Evolutionary conservation across 2,113 vertebrate species (phyloP), one percentile per base, ranked within the genome.

Genomic region (Cisticola juncidis): DNA sequence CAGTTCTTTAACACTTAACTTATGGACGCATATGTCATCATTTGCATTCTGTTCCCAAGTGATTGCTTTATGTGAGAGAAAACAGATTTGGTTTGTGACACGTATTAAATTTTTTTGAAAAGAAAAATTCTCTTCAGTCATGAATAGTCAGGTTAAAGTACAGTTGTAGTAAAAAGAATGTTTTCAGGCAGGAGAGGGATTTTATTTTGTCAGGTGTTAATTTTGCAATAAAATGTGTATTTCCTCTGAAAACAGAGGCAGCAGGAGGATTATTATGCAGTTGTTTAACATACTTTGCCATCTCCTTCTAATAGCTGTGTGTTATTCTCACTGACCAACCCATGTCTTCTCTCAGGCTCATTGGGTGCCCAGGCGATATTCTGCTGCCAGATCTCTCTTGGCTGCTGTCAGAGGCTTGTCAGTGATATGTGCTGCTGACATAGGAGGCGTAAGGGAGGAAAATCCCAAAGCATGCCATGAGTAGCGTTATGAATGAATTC

Each of bases 161-260:
- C 13, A 58, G 29, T n/a, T 57, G 40, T n/a, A 69, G 44, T 54
- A 72, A 64, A 22, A 36, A 36, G 38, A 80, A 12, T 0, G 0
- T 80, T 80, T 80, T 86, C 62, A 68, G 53, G n/a, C 68, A 45
- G 65, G 23, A 3, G 2, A 54, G 35, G 33, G 17, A 71, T 86
- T 91, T 85, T 74, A 42, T 42, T 73, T 66, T 80, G 12, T 76
- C 26, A 53, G 22, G 7, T 38, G 9, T 44, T 86, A 9, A 51
- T 81, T 84, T 77, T 78, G 45, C 54, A 81, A 33, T 33, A 11
- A 64, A 33, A 36, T 77, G 26, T 28, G 6, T 61, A 11, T 92
- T 81, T 69, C 31, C 68, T 76, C 35, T 47, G 29, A 58, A 80
- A 83, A 50, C 18, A 61, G 38, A 58, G 28, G 61, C 35, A 73